These are phyloP conservation scores for Drosophila simulans DNA, from an alignment of 1,140 invertebrate genomes.

Conservation along the genomic window DNA sequence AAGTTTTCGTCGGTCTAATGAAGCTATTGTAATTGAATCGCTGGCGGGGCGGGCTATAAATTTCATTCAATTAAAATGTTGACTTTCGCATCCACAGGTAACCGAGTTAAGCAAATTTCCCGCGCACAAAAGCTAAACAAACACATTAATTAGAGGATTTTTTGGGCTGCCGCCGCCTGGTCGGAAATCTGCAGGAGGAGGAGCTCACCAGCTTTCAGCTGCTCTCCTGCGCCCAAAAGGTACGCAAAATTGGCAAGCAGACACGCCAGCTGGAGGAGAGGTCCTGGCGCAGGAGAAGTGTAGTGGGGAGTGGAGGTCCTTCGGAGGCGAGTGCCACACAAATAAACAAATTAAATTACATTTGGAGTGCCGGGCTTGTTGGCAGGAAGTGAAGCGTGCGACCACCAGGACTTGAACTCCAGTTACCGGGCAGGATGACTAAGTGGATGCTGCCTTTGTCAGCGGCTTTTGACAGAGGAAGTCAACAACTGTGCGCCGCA, in stretches of 20 bases:
- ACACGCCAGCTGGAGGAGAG: constrained; percentile 32
- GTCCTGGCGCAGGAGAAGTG: neutral
- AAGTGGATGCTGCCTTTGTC: constrained; percentile 55
- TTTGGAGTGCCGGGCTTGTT: constrained; percentile 56
- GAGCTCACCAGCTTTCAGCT: constrained; percentile 19
- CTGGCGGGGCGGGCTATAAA: constrained; percentile 38
- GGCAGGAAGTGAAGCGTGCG: constrained; percentile 57
- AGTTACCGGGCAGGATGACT: constrained; percentile 10
- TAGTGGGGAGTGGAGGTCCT: neutral
- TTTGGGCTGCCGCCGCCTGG: constrained; percentile 8
- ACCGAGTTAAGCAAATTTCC: constrained; percentile 59
- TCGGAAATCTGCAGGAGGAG: constrained; percentile 9
- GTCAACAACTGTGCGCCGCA: constrained; percentile 56
- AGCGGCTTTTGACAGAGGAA: constrained; percentile 57
- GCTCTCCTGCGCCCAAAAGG: constrained; percentile 25
- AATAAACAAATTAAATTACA: constrained; percentile 83
- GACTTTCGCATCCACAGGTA: constrained; percentile 51
- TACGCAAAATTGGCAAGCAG: constrained; percentile 67
- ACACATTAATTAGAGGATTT: constrained; percentile 76
- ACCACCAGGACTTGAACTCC: constrained; percentile 46
- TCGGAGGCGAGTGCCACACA: constrained; percentile 39
- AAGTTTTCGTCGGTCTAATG: constrained; percentile 38
- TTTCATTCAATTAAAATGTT: constrained; percentile 77
- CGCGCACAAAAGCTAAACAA: constrained; percentile 70
- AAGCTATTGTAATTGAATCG: constrained; percentile 54